Conservation (phyloP, 2,797 vertebrate genomes). For the Aphelocoma californica region DNA sequence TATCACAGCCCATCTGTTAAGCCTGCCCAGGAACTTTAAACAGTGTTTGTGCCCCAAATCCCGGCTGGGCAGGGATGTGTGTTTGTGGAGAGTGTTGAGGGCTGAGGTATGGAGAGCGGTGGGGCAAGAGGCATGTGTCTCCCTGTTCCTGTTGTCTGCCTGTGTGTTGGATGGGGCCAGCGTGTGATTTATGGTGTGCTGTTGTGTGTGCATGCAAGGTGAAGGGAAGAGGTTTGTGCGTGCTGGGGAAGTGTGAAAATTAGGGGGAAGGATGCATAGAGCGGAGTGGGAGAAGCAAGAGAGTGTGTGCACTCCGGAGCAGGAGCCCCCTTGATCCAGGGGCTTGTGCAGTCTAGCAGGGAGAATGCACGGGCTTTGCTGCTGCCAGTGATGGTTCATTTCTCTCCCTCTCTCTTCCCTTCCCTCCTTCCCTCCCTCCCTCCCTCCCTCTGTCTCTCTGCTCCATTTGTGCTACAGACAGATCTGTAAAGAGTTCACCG, state of each 20-base stretch:
- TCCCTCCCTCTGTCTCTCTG: constrained; percentile 37
- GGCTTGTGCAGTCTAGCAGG: not conserved
- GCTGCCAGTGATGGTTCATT: constrained; percentile 27
- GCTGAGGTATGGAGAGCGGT: accelerated
- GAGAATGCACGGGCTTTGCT: not conserved
- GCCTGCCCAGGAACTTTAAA: not conserved
- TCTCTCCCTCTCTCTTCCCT: constrained; percentile 15
- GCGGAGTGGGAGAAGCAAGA: not conserved
- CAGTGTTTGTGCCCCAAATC: not conserved
- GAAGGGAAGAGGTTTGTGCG: not conserved
- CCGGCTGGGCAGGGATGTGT: not conserved
- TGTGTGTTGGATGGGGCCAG: not conserved
- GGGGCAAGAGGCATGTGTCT: not conserved
- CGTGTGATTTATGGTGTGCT: not conserved
- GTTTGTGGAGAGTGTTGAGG: not conserved
- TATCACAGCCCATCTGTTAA: not conserved
- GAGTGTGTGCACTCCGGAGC: accelerated
- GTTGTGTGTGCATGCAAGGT: accelerated
- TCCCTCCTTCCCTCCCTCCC: not conserved
- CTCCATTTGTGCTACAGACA: constrained; percentile 84
- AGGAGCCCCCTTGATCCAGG: not conserved
- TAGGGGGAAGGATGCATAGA: not conserved
- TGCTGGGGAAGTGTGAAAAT: not conserved
- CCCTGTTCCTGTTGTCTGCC: not conserved
- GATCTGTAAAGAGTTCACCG: constrained; percentile 99